phyloP scores from a whole-genome alignment of 2,797 vertebrate species.

The Manis pentadactyla region DNA sequence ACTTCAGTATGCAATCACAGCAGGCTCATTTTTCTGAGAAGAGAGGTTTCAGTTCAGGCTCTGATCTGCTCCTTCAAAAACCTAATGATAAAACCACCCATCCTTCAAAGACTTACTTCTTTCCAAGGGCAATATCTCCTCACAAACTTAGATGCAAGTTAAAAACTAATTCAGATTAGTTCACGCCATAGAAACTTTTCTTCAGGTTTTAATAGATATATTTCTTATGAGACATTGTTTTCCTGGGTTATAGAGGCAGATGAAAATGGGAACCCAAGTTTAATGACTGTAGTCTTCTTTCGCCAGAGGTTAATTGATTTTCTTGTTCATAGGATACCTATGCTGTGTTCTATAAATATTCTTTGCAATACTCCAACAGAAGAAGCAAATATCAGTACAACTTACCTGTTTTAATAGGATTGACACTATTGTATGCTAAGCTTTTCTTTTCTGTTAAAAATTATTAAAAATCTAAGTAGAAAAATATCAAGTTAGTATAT shows the following conservation, averaged over 20 bases:
- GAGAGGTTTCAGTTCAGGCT: not conserved
- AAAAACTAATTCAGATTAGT: conserved; percentile 25
- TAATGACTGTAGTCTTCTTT: conserved; percentile 46
- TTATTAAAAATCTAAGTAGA: conserved; percentile 7
- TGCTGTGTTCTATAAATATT: not conserved
- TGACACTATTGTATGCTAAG: not conserved
- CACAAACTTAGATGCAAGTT: not conserved
- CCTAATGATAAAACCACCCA: not conserved
- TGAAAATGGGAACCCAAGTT: conserved; percentile 39
- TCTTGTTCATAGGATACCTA: not conserved
- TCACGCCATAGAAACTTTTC: not conserved
- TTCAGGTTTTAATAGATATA: not conserved
- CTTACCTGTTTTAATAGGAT: not conserved
- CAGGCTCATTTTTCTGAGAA: not conserved
- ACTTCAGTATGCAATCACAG: not conserved
- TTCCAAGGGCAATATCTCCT: not conserved
- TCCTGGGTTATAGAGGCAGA: not conserved
- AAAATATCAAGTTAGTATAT: not conserved
- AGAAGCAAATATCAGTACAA: not conserved
- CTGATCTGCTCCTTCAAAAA: not conserved
- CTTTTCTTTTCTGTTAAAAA: conserved; percentile 45
- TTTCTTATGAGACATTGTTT: not conserved
- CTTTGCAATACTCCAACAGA: conserved; percentile 28
- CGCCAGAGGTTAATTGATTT: conserved; percentile 31
- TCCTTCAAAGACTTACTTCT: not conserved